Evolutionary conservation across 2,888 invertebrate genomes (phyloP), one percentile per base, ranked within the genome.

Genomic region (Metopia argyrocephala): DNA sequence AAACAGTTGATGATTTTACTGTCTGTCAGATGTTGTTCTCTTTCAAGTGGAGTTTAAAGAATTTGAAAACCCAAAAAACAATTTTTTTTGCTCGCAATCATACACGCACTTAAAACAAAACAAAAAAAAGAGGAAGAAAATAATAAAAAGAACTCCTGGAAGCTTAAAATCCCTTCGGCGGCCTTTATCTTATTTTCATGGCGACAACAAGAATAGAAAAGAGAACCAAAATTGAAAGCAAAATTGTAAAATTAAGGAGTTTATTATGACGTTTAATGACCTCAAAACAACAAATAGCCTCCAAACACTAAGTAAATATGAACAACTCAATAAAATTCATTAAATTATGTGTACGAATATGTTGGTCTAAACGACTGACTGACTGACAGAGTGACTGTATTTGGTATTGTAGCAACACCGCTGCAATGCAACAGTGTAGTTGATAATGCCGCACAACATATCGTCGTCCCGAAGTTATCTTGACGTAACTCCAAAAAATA

Each of bases 201-300:
- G 50, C 5, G 3, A n/a, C 20, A 28, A 56, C 31, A n/a, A 23
- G 27, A n/a, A n/a, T n/a, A n/a, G n/a, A n/a, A n/a, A n/a, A n/a
- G n/a, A n/a, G 3, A 52, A 61, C 20, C 18, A 70, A 61, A 66
- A 54, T 18, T 62, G 25, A 68, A 76, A 62, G 54, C 56, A 66
- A 80, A 80, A 76, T 80, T 80, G 76, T 68, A 80, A 80, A 80
- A 80, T 80, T 76, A 80, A 76, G 80, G 76, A 80, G 80, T 80
- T 80, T 80, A 80, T 76, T 78, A 80, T 57, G 76, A 80, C 62
- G 71, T 76, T 80, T 76, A 80, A 80, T 76, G 80, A 73, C 80
- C 80, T 57, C 73, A 73, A n/a, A 73, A 73, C 68, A 80, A 71
- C 71, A 70, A 80, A 76, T 80, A 80, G 73, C 71, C 79, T n/a